Base-by-base conservation (phyloP, 2,113 vertebrate genomes). In the Baryphthengus martii region DNA sequence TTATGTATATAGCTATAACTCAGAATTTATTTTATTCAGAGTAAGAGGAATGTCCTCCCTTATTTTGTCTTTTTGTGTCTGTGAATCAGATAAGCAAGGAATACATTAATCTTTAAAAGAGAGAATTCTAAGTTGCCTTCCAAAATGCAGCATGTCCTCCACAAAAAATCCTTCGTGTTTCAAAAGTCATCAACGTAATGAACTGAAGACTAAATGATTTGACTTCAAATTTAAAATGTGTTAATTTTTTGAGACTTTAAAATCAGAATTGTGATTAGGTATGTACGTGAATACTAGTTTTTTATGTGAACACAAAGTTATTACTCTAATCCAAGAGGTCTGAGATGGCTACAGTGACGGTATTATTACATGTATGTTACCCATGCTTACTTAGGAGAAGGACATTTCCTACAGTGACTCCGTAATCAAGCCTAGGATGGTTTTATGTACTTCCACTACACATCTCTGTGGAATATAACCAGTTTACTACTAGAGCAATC, bases 141-240 rank as follows among this genome's bases (percentile, higher is more conserved):
- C 40, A 59, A 65, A 78, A 63, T 68, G 6, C 17, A 72, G 2
- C 5, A 35, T 59, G 7, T 68, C 6, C 19, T 76, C 2, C 1
- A 73, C 44, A 81, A 47, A 16, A 53, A 63, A 9, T 3, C 7
- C 19, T 40, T 4, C 7, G 2, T 50, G 82, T 81, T 82, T 78
- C 33, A 85, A 39, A 84, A 44, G 13, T 67, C 19, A 71, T 50
- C n/a, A 71, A 17, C 0, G 0, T 11, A 45, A 1, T 39, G 56
- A 75, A 40, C 10, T 62, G 52, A 71, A 85, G 16, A 37, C 5
- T 20, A 82, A 89, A 59, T 35, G 0, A n/a, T 44, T 75, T 82
- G 18, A 1, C 33, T 77, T 72, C 1, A 13, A 42, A 73, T 66
- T 80, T 76, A 58, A 11, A 5, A 17, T 20, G 0, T 49, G 6